phyloP scores from a whole-genome alignment of 2,113 vertebrate genomes.

The Benitochromis conjunctus region DNA sequence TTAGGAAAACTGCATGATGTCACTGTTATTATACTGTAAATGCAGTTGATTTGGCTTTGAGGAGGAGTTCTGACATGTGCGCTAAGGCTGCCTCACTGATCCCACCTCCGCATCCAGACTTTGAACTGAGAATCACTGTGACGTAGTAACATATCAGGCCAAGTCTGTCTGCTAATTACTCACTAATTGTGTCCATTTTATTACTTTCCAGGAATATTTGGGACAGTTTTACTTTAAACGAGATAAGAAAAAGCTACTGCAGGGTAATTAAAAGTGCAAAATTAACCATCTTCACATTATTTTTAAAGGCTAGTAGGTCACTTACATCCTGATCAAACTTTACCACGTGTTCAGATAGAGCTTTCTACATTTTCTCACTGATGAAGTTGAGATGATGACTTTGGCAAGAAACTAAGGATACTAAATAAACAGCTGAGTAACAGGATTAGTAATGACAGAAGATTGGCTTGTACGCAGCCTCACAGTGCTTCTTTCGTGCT shows the following conservation, averaged over 20 bases:
- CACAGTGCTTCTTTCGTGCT: slow-evolving; percentile 22
- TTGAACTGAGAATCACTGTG: slow-evolving; percentile 4
- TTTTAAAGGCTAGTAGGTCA: slow-evolving; percentile 5
- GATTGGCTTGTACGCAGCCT: slow-evolving; percentile 41
- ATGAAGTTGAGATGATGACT: slow-evolving; percentile 3
- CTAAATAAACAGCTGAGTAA: slow-evolving; percentile 45
- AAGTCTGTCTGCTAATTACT: neutral
- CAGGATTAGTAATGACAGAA: slow-evolving; percentile 45
- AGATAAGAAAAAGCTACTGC: neutral
- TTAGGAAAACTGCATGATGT: slow-evolving; percentile 61
- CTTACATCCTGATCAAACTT: neutral
- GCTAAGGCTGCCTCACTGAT: neutral
- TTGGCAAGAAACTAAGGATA: slow-evolving; percentile 34
- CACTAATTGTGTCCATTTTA: neutral
- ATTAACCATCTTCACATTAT: neutral
- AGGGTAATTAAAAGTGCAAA: slow-evolving; percentile 11
- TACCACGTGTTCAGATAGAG: neutral
- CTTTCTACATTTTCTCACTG: neutral
- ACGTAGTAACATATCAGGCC: slow-evolving; percentile 23
- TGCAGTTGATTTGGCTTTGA: slow-evolving; percentile 50
- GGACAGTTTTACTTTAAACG: neutral
- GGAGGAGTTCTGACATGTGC: slow-evolving; percentile 37
- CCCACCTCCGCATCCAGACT: slow-evolving; percentile 1
- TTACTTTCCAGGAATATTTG: slow-evolving; percentile 6
- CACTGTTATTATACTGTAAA: slow-evolving; percentile 55